Percentiles rank a stretch among this genome's conserved stretches.
These are phyloP conservation scores for Pomacea canaliculata DNA, from an alignment of 2,888 invertebrate species.

Conservation along the genomic window DNA sequence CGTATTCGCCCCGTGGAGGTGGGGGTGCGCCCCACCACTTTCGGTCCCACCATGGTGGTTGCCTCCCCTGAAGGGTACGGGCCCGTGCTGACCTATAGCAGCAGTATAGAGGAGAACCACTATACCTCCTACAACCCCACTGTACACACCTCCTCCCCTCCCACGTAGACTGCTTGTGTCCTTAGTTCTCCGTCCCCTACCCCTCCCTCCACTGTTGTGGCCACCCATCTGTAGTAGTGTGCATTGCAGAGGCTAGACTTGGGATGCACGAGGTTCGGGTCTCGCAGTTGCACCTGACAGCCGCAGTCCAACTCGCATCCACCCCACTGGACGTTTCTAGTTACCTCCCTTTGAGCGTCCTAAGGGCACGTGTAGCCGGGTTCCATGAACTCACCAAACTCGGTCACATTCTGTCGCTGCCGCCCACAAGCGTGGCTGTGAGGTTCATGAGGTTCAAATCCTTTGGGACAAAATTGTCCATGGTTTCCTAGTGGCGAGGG, in stretches of 20 bases:
- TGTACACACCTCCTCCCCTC: not conserved
- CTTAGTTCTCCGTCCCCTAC: not conserved
- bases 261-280: not conserved
- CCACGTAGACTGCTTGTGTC: not conserved
- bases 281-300: no score
- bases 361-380: no score
- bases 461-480: no score
- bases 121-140: slow-evolving; percentile 37
- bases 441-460: no score
- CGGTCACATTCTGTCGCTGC: no score
- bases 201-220: not conserved
- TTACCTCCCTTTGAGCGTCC: no score
- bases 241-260: not conserved
- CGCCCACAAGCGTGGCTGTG: no score
- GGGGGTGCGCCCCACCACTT: slow-evolving; percentile 50
- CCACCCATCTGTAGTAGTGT: not conserved
- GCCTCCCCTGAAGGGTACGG: slow-evolving; percentile 35
- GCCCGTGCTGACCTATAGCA: slow-evolving; percentile 56
- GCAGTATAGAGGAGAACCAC: slow-evolving; percentile 60
- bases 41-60: slow-evolving; percentile 34
- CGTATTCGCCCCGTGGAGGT: slow-evolving; percentile 51
- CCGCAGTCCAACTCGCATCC: no score
- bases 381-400: no score
- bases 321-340: no score
- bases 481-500: no score